These are phyloP conservation scores for Pangasianodon hypophthalmus DNA, from an alignment of 2,113 vertebrate species.

Conservation along the genomic window DNA sequence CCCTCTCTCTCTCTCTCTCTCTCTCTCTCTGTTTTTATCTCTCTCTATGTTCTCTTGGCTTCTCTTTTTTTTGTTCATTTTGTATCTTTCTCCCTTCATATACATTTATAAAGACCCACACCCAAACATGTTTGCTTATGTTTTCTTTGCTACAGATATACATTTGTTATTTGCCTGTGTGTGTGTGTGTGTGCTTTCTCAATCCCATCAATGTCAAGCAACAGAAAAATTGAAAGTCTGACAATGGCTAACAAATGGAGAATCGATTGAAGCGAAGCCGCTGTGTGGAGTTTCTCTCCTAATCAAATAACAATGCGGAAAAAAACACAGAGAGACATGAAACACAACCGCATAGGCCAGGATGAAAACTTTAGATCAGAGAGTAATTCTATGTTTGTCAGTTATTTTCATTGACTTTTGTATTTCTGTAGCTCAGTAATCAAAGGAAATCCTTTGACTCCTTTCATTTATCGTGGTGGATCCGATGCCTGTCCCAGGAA, in stretches of 20 bases:
- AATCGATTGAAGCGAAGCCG: background rate
- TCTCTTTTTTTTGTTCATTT: background rate
- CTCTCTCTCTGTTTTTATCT: background rate
- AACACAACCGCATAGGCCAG: background rate
- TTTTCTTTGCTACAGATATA: background rate
- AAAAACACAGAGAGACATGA: background rate
- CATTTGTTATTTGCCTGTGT: background rate
- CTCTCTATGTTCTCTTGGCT: background rate
- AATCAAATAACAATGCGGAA: background rate
- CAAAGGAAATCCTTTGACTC: too few species aligned
- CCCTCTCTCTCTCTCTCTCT: background rate
- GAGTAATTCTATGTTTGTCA: background rate
- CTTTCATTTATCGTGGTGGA: too few species aligned
- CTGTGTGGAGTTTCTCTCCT: background rate
- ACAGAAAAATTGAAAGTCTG: background rate
- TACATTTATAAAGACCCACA: background rate
- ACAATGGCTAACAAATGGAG: background rate
- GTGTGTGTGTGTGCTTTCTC: background rate
- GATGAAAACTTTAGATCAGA: background rate
- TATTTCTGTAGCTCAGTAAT: too few species aligned
- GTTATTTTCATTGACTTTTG: too few species aligned
- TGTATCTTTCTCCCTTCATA: background rate
- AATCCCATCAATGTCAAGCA: background rate
- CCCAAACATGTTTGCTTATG: background rate
- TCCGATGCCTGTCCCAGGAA: too few species aligned